Base-by-base conservation (phyloP, 92 coral and sea anemone genomes). In the Zoanthus sansibaricus region DNA sequence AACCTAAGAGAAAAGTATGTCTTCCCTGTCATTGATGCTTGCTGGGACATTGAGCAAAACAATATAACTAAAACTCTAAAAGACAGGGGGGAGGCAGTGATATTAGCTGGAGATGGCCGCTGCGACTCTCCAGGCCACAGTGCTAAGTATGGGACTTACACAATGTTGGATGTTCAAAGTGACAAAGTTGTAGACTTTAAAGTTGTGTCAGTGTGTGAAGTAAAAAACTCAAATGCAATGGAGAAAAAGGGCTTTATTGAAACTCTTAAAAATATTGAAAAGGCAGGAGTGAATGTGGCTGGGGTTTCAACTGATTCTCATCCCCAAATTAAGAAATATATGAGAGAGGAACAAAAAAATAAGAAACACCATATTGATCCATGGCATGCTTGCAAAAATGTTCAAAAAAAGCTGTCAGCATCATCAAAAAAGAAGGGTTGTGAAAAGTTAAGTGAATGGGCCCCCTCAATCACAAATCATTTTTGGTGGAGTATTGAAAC, bases 151-250 rank as follows among this genome's bases (percentile, higher is more conserved):
- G 69, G 89, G 12, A 85, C 76, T 18, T 78, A 84, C 48, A 84
- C 89, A 5, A 69, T 89, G 82, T 9, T 89, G 72, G 90, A 90
- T 72, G 79, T 87, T 5, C 33, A 72, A 3, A 89, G 71, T 84
- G 79, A 89, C 15, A 77, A 89, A 42, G 68, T 89, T 47, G 70
- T 78, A 11, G 89, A 89, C 31, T 87, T 83, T 21, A 66, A 71
- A 72, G 88, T 88, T 69, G 84, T 91, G n/a, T 69, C 86, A 47
- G 89, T 88, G 1, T 76, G 64, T 47, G 51, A 76, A 76, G 89
- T 88, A 2, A 79, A 61, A 0, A 78, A 86, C 75, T 88, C 91
- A 3, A 91, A 91, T 68, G 88, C 82, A 2, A 87, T 88, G 93
- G 94, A 88, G 71, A 83, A 83, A 32, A 83, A 87, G 66, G 90